Percentiles rank a stretch among this genome's conserved stretches.
These are phyloP conservation scores for Isotomurus palustris DNA, from an alignment of 2,888 invertebrate species.

Conservation along the genomic window DNA sequence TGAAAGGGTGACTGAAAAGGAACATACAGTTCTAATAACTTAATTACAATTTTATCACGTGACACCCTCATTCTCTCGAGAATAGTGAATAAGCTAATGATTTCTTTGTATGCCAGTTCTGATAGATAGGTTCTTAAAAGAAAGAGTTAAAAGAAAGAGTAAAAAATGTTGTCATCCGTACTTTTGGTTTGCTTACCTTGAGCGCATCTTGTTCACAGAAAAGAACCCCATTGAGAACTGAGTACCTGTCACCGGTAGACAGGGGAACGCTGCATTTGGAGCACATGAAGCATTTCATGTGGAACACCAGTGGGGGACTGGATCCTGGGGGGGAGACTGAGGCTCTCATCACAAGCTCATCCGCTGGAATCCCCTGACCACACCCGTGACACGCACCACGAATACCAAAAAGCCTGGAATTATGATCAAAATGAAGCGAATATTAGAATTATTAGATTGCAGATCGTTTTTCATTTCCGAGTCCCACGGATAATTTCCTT, in stretches of 20 bases:
- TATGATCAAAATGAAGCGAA: neutral
- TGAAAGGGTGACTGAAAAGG: no score
- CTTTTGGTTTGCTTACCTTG: slow-evolving; percentile 68
- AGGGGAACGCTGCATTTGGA: slow-evolving; percentile 86
- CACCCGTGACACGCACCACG: slow-evolving; percentile 87
- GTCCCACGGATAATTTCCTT: no score
- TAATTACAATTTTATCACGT: no score
- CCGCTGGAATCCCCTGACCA: slow-evolving; percentile 85
- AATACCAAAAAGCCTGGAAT: slow-evolving; percentile 55
- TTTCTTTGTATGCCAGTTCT: no score
- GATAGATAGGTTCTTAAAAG: no score
- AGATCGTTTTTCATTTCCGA: no score
- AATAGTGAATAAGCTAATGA: no score
- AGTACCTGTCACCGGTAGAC: slow-evolving; percentile 87
- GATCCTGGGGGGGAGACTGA: slow-evolving; percentile 54
- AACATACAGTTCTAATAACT: no score
- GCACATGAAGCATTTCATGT: slow-evolving; percentile 93
- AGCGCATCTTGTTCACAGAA: slow-evolving; percentile 96
- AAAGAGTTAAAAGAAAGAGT: no score
- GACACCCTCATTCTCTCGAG: no score
- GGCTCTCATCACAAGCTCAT: slow-evolving; percentile 87
- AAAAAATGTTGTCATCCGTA: no score
- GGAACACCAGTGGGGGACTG: slow-evolving; percentile 68
- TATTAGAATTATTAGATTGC: no score
- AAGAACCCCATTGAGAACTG: slow-evolving; percentile 81